Conservation (phyloP, 2,113 vertebrate genomes). For the Eulacestoma nigropectus region DNA sequence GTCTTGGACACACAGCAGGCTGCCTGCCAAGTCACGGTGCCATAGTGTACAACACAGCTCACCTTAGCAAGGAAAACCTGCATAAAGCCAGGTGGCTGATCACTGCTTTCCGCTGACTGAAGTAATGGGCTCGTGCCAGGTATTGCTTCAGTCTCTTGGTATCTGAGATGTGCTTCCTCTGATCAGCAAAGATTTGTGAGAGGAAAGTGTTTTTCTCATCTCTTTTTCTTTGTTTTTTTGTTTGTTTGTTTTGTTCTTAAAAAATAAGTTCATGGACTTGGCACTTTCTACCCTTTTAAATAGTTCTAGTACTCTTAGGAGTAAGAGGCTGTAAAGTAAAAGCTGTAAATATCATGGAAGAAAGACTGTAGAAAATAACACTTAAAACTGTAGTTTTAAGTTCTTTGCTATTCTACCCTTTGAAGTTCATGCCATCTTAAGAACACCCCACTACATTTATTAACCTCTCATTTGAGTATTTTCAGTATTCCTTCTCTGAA, state of each 20-base stretch:
- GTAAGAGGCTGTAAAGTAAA: not conserved
- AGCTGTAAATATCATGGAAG: not conserved
- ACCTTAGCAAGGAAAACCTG: not conserved
- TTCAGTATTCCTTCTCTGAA: not conserved
- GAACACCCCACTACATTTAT: fast-evolving
- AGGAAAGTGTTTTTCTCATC: not conserved
- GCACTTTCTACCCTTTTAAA: not conserved
- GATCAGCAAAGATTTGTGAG: not conserved
- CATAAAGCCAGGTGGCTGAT: not conserved
- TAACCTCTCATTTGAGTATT: not conserved
- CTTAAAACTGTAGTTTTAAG: not conserved
- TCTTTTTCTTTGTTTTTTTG: not conserved
- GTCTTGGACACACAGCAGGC: not conserved
- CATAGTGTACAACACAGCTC: not conserved
- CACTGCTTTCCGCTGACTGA: not conserved
- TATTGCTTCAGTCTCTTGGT: not conserved
- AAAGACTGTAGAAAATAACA: not conserved
- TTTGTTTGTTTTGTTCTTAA: not conserved
- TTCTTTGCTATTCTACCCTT: not conserved
- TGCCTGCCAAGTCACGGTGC: not conserved
- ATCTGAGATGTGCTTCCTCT: not conserved
- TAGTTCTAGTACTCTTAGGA: not conserved
- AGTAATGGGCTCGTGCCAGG: fast-evolving
- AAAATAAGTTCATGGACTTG: not conserved
- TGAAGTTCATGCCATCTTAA: not conserved